Evolutionary conservation across 2,113 vertebrate genomes (phyloP).

Genomic region (Tricholaema leucomelas): DNA sequence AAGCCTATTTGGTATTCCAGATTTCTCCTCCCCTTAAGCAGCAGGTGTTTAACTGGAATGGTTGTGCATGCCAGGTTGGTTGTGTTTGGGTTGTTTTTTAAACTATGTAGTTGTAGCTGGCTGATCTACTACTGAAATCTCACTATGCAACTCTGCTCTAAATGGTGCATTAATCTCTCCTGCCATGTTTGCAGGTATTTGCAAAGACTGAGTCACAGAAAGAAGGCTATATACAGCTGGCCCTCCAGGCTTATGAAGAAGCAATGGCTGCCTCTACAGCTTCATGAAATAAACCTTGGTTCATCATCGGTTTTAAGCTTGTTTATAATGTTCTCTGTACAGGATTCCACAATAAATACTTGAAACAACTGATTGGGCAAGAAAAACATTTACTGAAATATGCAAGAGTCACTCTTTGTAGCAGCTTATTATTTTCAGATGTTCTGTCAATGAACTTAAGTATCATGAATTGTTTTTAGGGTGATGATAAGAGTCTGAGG

Average conservation of each 20-base stretch:
- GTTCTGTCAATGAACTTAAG: not conserved
- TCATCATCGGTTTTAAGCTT: not conserved
- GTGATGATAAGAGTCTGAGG: rapidly evolving
- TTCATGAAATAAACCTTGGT: conserved; percentile 54
- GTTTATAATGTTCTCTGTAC: not conserved
- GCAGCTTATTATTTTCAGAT: not conserved
- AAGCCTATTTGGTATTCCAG: not conserved
- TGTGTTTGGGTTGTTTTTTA: too few relatives aligned
- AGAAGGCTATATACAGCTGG: conserved; percentile 87
- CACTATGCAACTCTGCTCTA: not conserved
- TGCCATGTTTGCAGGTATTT: conserved; percentile 79
- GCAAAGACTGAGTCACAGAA: conserved; percentile 86
- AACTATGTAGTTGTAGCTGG: not conserved
- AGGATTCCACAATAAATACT: conserved; percentile 31
- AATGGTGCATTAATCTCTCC: not conserved
- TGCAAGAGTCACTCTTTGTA: rapidly evolving
- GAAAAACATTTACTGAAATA: not conserved
- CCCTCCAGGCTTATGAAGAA: conserved; percentile 85
- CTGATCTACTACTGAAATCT: not conserved
- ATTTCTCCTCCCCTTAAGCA: not conserved
- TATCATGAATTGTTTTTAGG: not conserved
- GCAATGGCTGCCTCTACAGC: conserved; percentile 58
- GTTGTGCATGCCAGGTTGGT: rapidly evolving
- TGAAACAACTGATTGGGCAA: not conserved
- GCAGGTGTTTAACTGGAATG: not conserved